Conservation (phyloP, 2,888 invertebrate genomes). For the Digitonthophagus gazella region DNA sequence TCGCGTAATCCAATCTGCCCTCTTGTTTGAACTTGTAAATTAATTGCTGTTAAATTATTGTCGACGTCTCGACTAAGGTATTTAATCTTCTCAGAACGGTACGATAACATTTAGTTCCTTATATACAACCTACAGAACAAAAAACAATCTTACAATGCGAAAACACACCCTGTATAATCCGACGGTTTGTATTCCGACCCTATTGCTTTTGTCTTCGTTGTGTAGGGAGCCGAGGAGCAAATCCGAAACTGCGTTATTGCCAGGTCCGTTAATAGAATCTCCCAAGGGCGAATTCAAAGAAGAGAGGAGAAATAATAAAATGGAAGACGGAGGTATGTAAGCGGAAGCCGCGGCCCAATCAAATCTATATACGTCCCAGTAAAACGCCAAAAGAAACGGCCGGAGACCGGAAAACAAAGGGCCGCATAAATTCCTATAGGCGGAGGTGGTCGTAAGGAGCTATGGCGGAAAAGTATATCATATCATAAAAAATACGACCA, state of each 20-base stretch:
- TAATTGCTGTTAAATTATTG: constrained; percentile 26
- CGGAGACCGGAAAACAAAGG: background rate
- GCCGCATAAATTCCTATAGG: background rate
- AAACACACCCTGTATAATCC: background rate
- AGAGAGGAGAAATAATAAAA: background rate
- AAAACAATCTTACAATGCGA: background rate
- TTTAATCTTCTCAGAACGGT: too few species aligned
- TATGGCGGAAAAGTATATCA: background rate
- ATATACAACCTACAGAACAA: background rate
- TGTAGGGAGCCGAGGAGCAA: background rate
- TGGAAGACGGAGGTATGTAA: background rate
- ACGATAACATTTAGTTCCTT: too few species aligned
- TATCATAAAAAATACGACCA: background rate
- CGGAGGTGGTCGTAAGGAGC: background rate
- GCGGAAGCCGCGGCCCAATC: background rate
- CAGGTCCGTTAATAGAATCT: background rate
- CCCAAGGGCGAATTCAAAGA: background rate
- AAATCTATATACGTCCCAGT: background rate
- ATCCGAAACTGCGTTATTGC: background rate
- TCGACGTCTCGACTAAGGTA: background rate
- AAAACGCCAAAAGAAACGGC: background rate
- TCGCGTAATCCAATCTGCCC: constrained; percentile 31
- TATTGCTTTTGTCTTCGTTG: background rate
- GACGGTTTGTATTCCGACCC: background rate
- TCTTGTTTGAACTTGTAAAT: constrained; percentile 19